Evolutionary conservation across 2,888 invertebrate species (phyloP).

Genomic region (Pollenia angustigena): DNA sequence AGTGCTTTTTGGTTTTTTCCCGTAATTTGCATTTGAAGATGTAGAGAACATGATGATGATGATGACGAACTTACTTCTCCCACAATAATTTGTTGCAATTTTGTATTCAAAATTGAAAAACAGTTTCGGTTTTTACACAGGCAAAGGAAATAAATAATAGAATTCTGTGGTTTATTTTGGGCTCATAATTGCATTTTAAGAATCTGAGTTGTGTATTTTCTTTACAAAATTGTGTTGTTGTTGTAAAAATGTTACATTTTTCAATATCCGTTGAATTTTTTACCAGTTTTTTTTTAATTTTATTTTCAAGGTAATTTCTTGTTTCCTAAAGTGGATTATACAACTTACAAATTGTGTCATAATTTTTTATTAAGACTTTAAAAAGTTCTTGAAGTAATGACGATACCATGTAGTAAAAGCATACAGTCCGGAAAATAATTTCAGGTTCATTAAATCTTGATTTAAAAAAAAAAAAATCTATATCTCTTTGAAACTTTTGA

Average conservation of each 20-base stretch:
- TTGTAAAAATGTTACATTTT: neutral
- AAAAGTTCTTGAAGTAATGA: constrained; percentile 1
- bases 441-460: neutral
- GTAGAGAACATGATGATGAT: constrained; percentile 15
- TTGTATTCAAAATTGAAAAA: neutral
- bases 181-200: neutral
- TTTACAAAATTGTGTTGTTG: neutral
- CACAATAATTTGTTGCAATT: constrained; percentile 8
- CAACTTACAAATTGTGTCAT: constrained; percentile 33
- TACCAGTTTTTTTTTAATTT: neutral
- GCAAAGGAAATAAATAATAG: neutral
- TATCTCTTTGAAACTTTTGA: no score
- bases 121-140: neutral
- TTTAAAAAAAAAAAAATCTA: no score
- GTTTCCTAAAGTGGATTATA: neutral
- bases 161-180: neutral
- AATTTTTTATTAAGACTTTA: constrained; percentile 28
- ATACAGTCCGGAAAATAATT: constrained; percentile 13
- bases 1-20: neutral
- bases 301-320: constrained; percentile 22
- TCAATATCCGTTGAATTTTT: constrained; percentile 2
- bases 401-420: neutral
- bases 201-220: neutral
- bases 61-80: constrained; percentile 7
- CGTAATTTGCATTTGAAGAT: constrained; percentile 34